Base-by-base conservation (phyloP, 2,113 vertebrate species). In the Heptranchias perlo region DNA sequence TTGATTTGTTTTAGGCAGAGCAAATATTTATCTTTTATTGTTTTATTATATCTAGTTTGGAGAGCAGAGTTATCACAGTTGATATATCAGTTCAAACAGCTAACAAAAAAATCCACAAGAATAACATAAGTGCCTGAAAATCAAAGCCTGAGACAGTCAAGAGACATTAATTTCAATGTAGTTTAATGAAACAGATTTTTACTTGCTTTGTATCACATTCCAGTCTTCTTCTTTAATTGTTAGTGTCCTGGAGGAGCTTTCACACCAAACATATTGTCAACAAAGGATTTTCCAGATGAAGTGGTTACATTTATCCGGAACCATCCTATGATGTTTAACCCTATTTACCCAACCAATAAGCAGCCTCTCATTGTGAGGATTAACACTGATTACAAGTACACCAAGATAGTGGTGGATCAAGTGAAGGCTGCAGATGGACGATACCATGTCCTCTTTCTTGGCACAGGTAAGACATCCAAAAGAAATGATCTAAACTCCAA, bases 221-320 rank as follows among this genome's bases (percentile, higher is more conserved):
- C 44, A 25, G 4, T 35, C 31, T 67, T 31, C 64, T 69, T 96
- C 31, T 96, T 93, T 97, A 96, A 89, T 96, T 97, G 76, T 1
- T 95, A 99, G 99, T 99, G 99, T 96, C 99, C 99, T 0, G 99
- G 99, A 73, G 99, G 99, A 97, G 99, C 99, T 13, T 99, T 99
- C 97, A 99, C 99, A 3, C 99, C 99, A 58, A 98, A 98, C 76
- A 98, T 99, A 96, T 96, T 97, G 76, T 99, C 98, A 52, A 99
- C 99, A 86, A 99, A 99, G 96, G 99, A 99, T 97, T 99, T 99
- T 96, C 99, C 99, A 18, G 99, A 99, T 0, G 99, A 99, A 0
- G 99, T 99, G 96, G 99, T 99, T 97, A 99, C 98, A 96, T 99
- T 99, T 82, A 99, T 99, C 44, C 98, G 99, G 96, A 99, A 99